Conservation (phyloP, 30 jellyfish, hydroid and myxozoan species). For the Aurelia sp. region DNA sequence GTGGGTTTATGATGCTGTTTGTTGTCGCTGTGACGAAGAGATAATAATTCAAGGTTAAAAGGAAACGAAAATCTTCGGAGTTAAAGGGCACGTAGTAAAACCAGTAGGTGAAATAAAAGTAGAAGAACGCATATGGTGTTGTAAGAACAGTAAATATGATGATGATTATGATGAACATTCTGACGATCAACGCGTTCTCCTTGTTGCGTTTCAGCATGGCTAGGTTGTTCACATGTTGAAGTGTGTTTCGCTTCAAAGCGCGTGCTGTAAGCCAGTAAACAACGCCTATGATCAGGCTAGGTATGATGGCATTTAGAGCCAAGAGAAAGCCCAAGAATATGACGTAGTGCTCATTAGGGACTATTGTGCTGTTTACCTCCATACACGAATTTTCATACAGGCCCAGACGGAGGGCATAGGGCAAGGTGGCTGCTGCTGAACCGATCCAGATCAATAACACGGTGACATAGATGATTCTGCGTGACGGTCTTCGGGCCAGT, state of each 20-base stretch:
- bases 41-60: not conserved
- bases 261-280: conserved; percentile 34
- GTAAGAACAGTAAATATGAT: conserved; percentile 31
- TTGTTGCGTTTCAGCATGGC: conserved; percentile 39
- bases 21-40: conserved; percentile 31
- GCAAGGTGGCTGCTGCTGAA: conserved; percentile 4
- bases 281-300: conserved; percentile 17
- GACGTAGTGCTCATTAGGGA: too few relatives aligned
- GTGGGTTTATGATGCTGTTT: conserved; percentile 29
- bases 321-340: not conserved
- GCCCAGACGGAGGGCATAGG: conserved; percentile 2
- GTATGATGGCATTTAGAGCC: conserved; percentile 5
- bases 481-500: not conserved
- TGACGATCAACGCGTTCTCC: conserved; percentile 39
- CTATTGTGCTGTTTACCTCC: too few relatives aligned
- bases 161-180: conserved; percentile 48
- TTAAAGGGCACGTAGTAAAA: not conserved
- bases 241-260: conserved; percentile 41
- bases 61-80: not conserved
- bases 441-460: conserved; percentile 1
- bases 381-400: too few relatives aligned
- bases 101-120: conserved; percentile 6
- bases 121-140: conserved; percentile 47
- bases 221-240: conserved; percentile 34
- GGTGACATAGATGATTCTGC: not conserved